These are phyloP conservation scores for Labeo rohita DNA, from an alignment of 2,113 vertebrate genomes.

Conservation along the genomic window DNA sequence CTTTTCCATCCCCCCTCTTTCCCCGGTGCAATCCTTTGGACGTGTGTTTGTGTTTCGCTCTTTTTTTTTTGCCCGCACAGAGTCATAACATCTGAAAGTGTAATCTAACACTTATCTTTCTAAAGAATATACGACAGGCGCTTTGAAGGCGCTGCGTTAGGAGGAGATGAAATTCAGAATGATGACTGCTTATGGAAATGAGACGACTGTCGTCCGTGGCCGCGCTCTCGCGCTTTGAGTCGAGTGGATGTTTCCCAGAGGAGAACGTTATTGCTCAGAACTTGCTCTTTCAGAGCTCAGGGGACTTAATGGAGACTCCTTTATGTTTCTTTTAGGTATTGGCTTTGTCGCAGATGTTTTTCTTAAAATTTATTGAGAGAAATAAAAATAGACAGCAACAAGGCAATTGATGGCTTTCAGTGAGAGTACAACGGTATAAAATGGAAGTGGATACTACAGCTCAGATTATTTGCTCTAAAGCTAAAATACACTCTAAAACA, in stretches of 20 bases:
- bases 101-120: conserved; percentile 39
- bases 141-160: conserved; percentile 48
- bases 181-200: conserved; percentile 56
- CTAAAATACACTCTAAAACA: neutral
- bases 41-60: conserved; percentile 37
- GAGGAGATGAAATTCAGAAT: conserved; percentile 25
- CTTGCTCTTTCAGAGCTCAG: neutral
- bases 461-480: neutral
- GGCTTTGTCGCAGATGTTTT: neutral
- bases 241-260: neutral
- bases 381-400: neutral
- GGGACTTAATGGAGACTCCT: neutral
- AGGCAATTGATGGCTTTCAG: neutral
- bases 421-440: neutral
- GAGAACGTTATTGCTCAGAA: neutral
- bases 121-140: conserved; percentile 40
- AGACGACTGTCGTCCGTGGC: conserved; percentile 28
- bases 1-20: neutral
- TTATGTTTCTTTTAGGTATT: conserved; percentile 8
- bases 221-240: conserved; percentile 27
- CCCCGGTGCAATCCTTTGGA: conserved; percentile 10
- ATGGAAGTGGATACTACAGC: neutral
- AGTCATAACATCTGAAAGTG: conserved; percentile 48
- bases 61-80: neutral
- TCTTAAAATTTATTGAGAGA: neutral